Evolutionary conservation across 2,797 vertebrate species (phyloP).

Genomic region (Erethizon dorsatum): DNA sequence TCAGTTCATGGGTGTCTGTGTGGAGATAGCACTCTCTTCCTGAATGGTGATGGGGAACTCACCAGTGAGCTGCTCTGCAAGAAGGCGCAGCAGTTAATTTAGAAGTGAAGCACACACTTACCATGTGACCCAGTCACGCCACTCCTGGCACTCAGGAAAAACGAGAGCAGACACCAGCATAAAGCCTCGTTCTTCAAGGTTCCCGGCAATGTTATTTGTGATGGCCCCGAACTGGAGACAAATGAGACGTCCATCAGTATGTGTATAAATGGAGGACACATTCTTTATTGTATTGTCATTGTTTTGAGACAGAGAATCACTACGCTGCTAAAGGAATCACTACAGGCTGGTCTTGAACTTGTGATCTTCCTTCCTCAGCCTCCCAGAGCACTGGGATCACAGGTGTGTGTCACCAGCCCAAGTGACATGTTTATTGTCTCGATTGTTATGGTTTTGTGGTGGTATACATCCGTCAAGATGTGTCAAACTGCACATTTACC

Average conservation of each 20-base stretch:
- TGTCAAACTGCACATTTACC: neutral
- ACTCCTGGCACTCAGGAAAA: neutral
- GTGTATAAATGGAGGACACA: neutral
- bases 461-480: neutral
- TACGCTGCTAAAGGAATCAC: neutral
- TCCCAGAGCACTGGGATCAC: neutral
- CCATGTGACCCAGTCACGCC: too few species aligned
- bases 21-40: neutral
- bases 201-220: too few species aligned
- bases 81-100: neutral
- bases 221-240: neutral
- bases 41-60: neutral
- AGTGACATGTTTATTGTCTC: neutral
- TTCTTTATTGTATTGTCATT: neutral
- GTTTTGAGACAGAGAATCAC: neutral
- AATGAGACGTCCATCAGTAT: neutral
- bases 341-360: neutral
- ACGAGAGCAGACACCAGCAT: rapidly evolving
- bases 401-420: neutral
- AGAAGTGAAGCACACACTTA: neutral
- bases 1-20: neutral
- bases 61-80: neutral
- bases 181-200: neutral
- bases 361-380: neutral
- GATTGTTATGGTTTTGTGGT: neutral